Evolutionary conservation across 2,888 invertebrate species (phyloP).

Genomic region (Lasioglossum villosulum): DNA sequence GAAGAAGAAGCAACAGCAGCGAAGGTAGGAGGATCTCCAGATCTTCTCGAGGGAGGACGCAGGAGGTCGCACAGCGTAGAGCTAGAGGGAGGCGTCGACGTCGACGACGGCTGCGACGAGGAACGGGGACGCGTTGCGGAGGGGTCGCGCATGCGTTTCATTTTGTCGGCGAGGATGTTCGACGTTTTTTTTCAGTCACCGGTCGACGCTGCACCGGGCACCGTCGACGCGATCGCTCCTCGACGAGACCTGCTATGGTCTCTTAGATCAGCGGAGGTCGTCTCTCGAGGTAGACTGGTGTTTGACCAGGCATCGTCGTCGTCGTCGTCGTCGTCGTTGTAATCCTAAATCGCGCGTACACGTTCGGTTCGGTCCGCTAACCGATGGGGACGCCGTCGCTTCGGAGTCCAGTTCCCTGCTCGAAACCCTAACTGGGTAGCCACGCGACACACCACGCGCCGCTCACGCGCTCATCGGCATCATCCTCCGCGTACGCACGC

Average conservation of each 20-base stretch:
- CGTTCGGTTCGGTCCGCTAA: slow-evolving; percentile 3
- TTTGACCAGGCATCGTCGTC: slow-evolving; percentile 4
- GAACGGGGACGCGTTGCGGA: slow-evolving; percentile 15
- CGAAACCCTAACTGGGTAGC: slow-evolving; percentile 14
- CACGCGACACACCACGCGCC: slow-evolving; percentile 64
- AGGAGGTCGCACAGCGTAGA: slow-evolving; percentile 58
- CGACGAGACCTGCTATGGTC: slow-evolving; percentile 2
- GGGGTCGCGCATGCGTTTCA: slow-evolving; percentile 72
- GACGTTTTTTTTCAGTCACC: slow-evolving; percentile 82
- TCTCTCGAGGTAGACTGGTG: slow-evolving; percentile 27
- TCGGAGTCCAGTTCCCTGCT: not conserved
- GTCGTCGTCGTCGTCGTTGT: not conserved
- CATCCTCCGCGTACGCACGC: not conserved
- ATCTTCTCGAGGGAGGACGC: slow-evolving; percentile 67
- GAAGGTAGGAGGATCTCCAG: slow-evolving; percentile 58
- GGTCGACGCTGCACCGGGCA: slow-evolving; percentile 81
- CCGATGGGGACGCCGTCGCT: not conserved
- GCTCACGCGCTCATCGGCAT: slow-evolving; percentile 29
- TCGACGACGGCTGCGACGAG: not conserved
- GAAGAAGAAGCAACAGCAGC: not conserved
- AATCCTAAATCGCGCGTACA: slow-evolving; percentile 14
- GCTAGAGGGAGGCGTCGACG: slow-evolving; percentile 55
- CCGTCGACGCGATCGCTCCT: slow-evolving; percentile 58
- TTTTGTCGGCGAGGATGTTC: slow-evolving; percentile 73
- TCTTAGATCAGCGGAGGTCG: not conserved